Base-by-base conservation (phyloP, 1,140 invertebrate species). In the Lethocerus indicus region DNA sequence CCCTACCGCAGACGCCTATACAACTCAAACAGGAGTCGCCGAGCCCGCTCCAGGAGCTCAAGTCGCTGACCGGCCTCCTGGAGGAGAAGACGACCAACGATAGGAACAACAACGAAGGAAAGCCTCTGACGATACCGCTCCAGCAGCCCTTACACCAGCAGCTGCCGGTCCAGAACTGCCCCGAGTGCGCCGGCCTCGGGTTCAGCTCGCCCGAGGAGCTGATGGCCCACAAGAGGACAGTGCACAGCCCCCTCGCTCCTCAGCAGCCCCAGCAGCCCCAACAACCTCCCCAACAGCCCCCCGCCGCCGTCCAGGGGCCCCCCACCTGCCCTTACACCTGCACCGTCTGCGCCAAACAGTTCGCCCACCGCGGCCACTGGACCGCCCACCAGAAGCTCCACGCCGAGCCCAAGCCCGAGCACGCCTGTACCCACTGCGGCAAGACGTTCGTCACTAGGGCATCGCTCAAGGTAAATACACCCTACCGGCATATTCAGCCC, bases 181-280 rank as follows among this genome's bases (percentile, higher is more conserved):
- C 61, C n/a, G 57, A 51, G 3, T 68, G 65, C 40, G n/a, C n/a
- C n/a, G n/a, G n/a, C n/a, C n/a, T n/a, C n/a, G n/a, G 75, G 55
- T 83, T 81, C 58, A 77, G 78, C 1, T 79, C 78, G 2, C 76
- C 74, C 13, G 77, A 75, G n/a, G 80, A 81, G 60, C 64, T 81
- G 26, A 78, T 75, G 20, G 65, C 78, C 14, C 83, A 87, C 64
- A 72, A 78, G 57, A 67, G 72, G 1, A 72, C 71, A n/a, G n/a
- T n/a, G n/a, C n/a, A n/a, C n/a, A n/a, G n/a, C n/a, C n/a, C n/a
- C n/a, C n/a, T n/a, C n/a, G n/a, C n/a, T n/a, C n/a, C n/a, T n/a
- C n/a, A n/a, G n/a, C n/a, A n/a, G n/a, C n/a, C n/a, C n/a, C n/a
- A n/a, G 14, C 25, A 44, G n/a, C 42, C 42, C 24, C 16, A 2